Percentiles rank a stretch among this genome's conserved stretches.
Evolutionary conservation across 2,113 vertebrate species (phyloP).

Genomic region (Muntiacus muntjak): DNA sequence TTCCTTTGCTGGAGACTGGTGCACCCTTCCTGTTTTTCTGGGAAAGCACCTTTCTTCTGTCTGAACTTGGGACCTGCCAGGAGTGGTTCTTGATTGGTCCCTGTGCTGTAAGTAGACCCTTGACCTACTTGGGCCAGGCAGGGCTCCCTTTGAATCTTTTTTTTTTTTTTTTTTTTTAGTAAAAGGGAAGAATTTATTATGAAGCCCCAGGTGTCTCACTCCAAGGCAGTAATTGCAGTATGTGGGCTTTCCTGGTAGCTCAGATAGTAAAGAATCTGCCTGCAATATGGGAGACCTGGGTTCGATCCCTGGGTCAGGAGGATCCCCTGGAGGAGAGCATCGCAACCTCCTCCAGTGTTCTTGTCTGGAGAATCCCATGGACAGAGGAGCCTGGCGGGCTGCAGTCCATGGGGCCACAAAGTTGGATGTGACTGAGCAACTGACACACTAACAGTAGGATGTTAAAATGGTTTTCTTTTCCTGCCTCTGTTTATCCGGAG

Average conservation of each 20-base stretch:
- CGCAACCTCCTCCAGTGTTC: not conserved
- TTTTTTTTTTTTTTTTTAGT: not conserved
- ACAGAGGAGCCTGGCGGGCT: not conserved
- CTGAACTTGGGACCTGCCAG: not conserved
- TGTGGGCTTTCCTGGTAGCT: not conserved
- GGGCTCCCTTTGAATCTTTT: not conserved
- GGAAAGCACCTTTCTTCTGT: not conserved
- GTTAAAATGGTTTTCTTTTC: not conserved
- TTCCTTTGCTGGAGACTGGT: not conserved
- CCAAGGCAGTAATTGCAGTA: not conserved
- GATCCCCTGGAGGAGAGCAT: not conserved
- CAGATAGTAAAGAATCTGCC: not conserved
- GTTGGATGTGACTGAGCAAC: not conserved
- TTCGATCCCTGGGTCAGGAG: not conserved
- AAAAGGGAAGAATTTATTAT: not conserved
- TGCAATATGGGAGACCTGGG: not conserved
- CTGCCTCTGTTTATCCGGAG: not conserved
- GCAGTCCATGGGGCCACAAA: not conserved
- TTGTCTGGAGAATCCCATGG: not conserved
- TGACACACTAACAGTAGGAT: not conserved
- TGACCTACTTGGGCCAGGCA: not conserved
- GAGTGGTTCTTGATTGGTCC: not conserved
- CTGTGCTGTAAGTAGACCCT: not conserved
- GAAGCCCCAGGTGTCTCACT: not conserved
- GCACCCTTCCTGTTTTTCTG: not conserved